phyloP scores from a whole-genome alignment of 2,113 vertebrate genomes.

The Mola mola region DNA sequence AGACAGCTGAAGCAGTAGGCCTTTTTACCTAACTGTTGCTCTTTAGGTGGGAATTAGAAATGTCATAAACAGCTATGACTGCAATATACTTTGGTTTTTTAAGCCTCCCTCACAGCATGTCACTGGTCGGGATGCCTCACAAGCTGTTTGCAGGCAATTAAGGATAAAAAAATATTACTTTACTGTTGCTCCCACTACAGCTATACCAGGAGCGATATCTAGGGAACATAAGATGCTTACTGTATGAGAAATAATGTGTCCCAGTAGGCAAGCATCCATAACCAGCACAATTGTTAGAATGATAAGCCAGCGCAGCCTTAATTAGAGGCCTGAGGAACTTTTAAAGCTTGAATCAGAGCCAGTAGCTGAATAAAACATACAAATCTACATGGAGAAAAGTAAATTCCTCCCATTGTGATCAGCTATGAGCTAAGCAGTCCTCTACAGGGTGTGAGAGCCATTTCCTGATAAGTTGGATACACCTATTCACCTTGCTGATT shows the following conservation, averaged over 20 bases:
- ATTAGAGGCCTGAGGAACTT: constrained; percentile 69
- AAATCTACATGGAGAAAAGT: constrained; percentile 47
- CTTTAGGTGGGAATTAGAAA: neutral
- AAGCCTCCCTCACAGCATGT: constrained; percentile 27
- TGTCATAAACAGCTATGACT: neutral
- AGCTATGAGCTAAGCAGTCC: constrained; percentile 36
- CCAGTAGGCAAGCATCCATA: constrained; percentile 66
- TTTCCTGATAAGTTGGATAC: constrained; percentile 61
- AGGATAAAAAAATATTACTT: constrained; percentile 56
- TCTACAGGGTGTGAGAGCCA: constrained; percentile 44
- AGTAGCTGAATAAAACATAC: constrained; percentile 65
- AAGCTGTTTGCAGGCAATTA: constrained; percentile 64
- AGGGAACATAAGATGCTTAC: constrained; percentile 70
- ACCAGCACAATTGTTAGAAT: constrained; percentile 58
- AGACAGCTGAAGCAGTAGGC: neutral
- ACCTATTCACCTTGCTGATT: constrained; percentile 71
- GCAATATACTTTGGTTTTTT: constrained; percentile 2
- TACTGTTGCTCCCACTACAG: constrained; percentile 54
- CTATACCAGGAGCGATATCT: constrained; percentile 63
- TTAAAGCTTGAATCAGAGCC: constrained; percentile 53
- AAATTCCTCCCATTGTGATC: constrained; percentile 55
- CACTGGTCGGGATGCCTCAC: constrained; percentile 51
- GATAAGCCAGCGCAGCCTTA: constrained; percentile 61
- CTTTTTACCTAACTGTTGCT: neutral
- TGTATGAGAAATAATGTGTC: constrained; percentile 60